phyloP scores from a whole-genome alignment of 2,113 vertebrate species.

The Xenopus laevis region DNA sequence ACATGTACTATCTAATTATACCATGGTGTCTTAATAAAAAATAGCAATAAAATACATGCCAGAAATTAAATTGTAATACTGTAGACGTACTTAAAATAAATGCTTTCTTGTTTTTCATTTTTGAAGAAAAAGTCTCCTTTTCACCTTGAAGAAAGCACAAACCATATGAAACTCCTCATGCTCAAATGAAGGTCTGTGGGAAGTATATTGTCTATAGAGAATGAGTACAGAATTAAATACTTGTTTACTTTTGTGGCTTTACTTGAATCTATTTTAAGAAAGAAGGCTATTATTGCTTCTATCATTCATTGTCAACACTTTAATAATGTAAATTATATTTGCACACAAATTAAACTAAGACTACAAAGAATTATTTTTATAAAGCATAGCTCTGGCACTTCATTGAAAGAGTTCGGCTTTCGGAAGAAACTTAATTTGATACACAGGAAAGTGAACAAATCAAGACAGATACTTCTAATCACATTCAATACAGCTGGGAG shows the following conservation, averaged over 20 bases:
- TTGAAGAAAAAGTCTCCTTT: too few species aligned
- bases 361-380: background rate
- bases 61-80: too few species aligned
- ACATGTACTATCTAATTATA: too few species aligned
- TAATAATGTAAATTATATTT: conserved; percentile 22
- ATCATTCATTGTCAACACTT: conserved; percentile 6
- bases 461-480: background rate
- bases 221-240: background rate
- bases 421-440: background rate
- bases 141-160: background rate
- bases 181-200: background rate
- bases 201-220: background rate
- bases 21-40: too few species aligned
- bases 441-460: background rate
- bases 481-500: background rate
- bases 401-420: background rate
- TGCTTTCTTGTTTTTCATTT: too few species aligned
- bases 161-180: background rate
- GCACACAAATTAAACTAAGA: conserved; percentile 13
- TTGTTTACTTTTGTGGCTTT: background rate
- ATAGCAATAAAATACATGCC: too few species aligned
- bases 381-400: background rate
- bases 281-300: background rate
- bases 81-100: too few species aligned
- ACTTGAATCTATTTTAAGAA: background rate